These are phyloP conservation scores for Eidolon helvum DNA, from an alignment of 2,113 vertebrate species.

Conservation along the genomic window DNA sequence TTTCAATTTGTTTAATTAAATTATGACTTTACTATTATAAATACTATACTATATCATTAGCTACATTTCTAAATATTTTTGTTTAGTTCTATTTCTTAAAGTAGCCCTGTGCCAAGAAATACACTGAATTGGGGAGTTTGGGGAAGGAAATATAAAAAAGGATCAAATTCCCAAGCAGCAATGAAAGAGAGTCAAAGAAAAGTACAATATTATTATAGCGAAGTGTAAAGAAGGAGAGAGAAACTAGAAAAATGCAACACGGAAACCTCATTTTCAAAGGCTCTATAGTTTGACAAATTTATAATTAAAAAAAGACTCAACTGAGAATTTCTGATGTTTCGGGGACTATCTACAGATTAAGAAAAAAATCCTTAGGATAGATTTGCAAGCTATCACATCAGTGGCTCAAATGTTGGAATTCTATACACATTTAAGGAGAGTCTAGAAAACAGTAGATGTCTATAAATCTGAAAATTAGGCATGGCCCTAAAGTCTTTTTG, in stretches of 20 bases:
- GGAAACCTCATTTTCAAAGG: neutral
- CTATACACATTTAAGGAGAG: neutral
- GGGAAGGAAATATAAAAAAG: neutral
- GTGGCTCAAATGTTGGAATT: neutral
- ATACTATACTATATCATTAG: neutral
- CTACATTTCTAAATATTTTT: slow-evolving; percentile 15
- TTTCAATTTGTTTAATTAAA: neutral
- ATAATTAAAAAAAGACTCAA: neutral
- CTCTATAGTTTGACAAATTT: neutral
- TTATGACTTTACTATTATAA: slow-evolving; percentile 1
- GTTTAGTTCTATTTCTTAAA: neutral
- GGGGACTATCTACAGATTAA: neutral
- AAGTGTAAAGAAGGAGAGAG: neutral
- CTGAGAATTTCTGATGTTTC: neutral
- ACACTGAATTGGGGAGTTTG: neutral
- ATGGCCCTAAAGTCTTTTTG: neutral
- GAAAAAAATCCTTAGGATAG: neutral
- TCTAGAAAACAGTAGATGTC: neutral
- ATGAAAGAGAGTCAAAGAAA: neutral
- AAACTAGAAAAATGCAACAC: neutral
- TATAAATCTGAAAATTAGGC: neutral
- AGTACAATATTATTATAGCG: neutral
- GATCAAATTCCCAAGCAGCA: neutral
- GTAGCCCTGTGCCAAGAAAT: neutral
- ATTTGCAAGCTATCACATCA: neutral